Percentiles rank a stretch among this genome's conserved stretches.
phyloP scores from a whole-genome alignment of 2,888 invertebrate genomes.

The Drosophila nigritarsus region DNA sequence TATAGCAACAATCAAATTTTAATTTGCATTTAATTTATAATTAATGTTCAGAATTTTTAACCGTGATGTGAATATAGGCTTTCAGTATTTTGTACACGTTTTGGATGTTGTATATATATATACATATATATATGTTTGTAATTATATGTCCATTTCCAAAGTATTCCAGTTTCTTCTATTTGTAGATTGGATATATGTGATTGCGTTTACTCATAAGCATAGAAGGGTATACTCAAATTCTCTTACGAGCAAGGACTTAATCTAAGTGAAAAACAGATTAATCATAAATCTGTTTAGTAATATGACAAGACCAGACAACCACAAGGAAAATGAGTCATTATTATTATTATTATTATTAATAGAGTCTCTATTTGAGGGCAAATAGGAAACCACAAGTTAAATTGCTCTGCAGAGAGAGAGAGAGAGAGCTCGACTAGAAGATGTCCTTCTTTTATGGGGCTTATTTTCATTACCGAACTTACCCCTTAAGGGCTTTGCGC shows the following conservation, averaged over 20 bases:
- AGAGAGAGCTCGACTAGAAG: not conserved
- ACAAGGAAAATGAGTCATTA: not conserved
- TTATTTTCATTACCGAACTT: not conserved
- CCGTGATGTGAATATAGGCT: not conserved
- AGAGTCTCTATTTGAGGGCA: not conserved
- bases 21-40: slow-evolving; percentile 2
- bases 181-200: not conserved
- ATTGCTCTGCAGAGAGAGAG: not conserved
- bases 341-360: not conserved
- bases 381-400: not conserved
- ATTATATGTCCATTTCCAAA: not conserved
- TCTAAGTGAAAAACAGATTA: not conserved
- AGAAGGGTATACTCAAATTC: not conserved
- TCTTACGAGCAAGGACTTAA: not conserved
- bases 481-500: not conserved
- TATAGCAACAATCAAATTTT: slow-evolving; percentile 5
- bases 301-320: not conserved
- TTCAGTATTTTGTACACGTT: not conserved
- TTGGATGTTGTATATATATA: not conserved
- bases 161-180: not conserved
- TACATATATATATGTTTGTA: not conserved
- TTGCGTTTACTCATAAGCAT: not conserved
- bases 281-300: slow-evolving; percentile 3
- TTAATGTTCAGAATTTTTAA: not conserved
- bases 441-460: not conserved